Percentiles rank a stretch among this genome's conserved stretches.
phyloP scores from a whole-genome alignment of 2,888 invertebrate species.

The Pantelozetes paolii region DNA sequence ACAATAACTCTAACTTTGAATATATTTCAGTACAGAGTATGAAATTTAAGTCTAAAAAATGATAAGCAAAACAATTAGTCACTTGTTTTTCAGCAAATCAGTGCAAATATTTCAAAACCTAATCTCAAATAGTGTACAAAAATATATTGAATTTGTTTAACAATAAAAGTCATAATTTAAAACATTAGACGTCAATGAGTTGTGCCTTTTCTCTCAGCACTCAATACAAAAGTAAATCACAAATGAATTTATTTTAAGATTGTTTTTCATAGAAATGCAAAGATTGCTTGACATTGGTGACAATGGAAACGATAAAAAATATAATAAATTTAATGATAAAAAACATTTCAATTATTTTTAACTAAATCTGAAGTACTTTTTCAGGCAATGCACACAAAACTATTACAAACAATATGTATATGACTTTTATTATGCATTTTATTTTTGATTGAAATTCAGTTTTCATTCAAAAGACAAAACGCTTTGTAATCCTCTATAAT shows the following conservation, averaged over 20 bases:
- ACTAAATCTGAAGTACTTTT: too few relatives aligned
- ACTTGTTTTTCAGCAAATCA: not conserved
- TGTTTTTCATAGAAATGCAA: not conserved
- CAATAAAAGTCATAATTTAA: not conserved
- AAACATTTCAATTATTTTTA: constrained; percentile 12
- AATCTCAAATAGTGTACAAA: not conserved
- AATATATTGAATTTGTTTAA: not conserved
- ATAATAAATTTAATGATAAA: constrained; percentile 16
- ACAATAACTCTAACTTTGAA: not conserved
- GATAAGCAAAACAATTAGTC: constrained; percentile 8
- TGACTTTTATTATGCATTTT: not conserved
- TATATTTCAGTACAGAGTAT: not conserved
- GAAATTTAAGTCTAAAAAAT: not conserved
- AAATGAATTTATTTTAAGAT: not conserved
- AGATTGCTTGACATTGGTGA: not conserved
- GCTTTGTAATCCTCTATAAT: constrained; percentile 34
- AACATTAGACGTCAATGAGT: too few relatives aligned
- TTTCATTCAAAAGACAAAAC: constrained; percentile 3
- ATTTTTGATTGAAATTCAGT: not conserved
- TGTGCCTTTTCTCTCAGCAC: not conserved
- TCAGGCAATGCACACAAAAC: not conserved
- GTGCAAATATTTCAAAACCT: not conserved
- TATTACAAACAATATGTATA: not conserved
- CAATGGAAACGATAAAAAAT: constrained; percentile 11
- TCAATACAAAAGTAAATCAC: not conserved